phyloP scores from a whole-genome alignment of 2,797 vertebrate species.

The Gouania willdenowi region DNA sequence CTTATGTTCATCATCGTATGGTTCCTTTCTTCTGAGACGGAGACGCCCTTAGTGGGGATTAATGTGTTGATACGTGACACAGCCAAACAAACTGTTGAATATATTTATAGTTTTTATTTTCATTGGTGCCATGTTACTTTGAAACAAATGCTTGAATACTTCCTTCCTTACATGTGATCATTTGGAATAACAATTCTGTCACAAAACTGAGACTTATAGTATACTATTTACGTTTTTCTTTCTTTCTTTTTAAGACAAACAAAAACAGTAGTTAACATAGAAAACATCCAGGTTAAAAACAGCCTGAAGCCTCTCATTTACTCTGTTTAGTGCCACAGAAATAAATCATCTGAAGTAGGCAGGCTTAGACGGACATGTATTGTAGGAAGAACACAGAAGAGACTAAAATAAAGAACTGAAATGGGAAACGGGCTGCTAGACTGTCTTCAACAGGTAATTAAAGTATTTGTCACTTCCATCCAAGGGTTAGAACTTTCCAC shows the following conservation, averaged over 20 bases:
- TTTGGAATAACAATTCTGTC: not conserved
- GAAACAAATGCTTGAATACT: not conserved
- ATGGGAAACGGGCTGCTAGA: constrained; percentile 16
- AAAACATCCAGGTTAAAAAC: too few species aligned
- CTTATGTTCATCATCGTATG: constrained; percentile 1
- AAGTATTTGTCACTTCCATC: constrained; percentile 17
- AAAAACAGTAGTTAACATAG: too few species aligned
- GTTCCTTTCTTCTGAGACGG: not conserved
- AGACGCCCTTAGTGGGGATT: not conserved
- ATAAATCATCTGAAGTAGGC: not conserved
- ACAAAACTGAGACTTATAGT: not conserved
- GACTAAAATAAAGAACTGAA: constrained; percentile 2
- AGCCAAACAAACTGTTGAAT: too few species aligned
- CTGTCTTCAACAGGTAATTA: constrained; percentile 6
- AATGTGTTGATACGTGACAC: too few species aligned
- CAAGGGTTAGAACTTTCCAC: constrained; percentile 3
- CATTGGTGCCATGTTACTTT: not conserved
- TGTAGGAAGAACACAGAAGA: not conserved
- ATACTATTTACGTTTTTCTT: too few species aligned
- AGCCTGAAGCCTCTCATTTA: too few species aligned
- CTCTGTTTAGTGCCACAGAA: not conserved
- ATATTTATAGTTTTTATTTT: not conserved
- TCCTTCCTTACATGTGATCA: not conserved
- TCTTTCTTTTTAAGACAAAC: too few species aligned
- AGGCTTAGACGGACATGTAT: not conserved